A percentile compares a stretch with the other conserved stretches of the same genome.
These are phyloP conservation scores for Drosophila varians DNA, from an alignment of 1,140 invertebrate genomes.

Conservation along the genomic window DNA sequence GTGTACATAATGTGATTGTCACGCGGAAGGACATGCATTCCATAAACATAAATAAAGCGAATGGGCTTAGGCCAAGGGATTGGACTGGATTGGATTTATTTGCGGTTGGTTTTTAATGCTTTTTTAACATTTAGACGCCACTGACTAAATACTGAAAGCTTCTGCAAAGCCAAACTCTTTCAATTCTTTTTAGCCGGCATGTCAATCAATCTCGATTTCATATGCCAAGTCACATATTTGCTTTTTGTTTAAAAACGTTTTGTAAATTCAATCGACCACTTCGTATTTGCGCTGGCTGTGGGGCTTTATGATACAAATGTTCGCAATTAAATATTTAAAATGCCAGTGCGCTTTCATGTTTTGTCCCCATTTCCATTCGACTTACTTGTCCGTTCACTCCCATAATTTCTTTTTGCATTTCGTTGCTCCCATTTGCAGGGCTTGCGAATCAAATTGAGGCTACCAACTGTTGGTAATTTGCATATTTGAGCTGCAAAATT, in stretches of 20 bases:
- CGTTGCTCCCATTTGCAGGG: constrained; percentile 34
- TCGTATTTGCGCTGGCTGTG: constrained; percentile 9
- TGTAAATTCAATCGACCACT: constrained; percentile 42
- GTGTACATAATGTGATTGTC: constrained; percentile 24
- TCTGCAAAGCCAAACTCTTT: neutral
- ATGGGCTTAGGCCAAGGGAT: neutral
- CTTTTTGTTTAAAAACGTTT: neutral
- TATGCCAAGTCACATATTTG: neutral
- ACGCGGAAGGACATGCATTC: constrained; percentile 1
- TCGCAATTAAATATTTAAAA: constrained; percentile 72
- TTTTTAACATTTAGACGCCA: neutral
- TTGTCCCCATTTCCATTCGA: constrained; percentile 60
- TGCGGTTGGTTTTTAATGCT: neutral
- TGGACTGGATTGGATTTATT: neutral
- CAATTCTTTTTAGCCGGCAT: neutral
- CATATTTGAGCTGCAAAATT: constrained; percentile 73
- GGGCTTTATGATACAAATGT: constrained; percentile 10
- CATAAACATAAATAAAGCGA: constrained; percentile 6
- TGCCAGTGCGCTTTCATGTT: constrained; percentile 52
- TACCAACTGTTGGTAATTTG: constrained; percentile 76
- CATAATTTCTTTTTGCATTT: constrained; percentile 34
- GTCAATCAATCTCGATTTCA: neutral
- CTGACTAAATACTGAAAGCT: neutral
- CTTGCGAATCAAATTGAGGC: constrained; percentile 71
- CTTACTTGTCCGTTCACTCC: constrained; percentile 30